Conservation (phyloP, 2,113 vertebrate species). For the Chionomys nivalis region DNA sequence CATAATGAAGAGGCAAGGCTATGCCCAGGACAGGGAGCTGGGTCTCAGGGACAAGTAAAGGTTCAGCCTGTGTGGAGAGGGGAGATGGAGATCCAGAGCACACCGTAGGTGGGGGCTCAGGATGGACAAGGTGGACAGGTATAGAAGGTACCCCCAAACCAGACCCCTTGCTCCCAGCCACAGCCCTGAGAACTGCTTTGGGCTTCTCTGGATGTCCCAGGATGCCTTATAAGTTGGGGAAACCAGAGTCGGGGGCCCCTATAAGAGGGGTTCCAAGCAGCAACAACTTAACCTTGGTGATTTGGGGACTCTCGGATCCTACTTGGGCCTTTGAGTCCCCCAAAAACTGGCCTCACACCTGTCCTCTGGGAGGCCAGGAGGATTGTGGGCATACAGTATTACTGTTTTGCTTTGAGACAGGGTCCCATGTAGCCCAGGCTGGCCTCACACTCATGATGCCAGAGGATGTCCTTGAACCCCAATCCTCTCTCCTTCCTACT, state of each 20-base stretch:
- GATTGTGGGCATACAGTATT: too few relatives aligned
- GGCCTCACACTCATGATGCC: neutral
- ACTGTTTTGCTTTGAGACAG: neutral
- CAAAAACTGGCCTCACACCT: neutral
- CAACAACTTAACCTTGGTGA: neutral
- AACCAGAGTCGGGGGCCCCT: neutral
- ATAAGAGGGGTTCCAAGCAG: accelerated
- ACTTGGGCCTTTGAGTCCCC: neutral
- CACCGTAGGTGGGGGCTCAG: neutral
- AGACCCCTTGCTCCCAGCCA: neutral
- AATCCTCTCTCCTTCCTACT: neutral
- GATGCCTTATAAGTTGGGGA: neutral
- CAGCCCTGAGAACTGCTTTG: constrained; percentile 5
- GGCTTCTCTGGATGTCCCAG: too few relatives aligned
- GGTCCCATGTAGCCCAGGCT: neutral
- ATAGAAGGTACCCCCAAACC: too few relatives aligned
- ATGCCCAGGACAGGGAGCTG: accelerated
- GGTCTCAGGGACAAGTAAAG: neutral
- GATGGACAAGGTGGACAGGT: too few relatives aligned
- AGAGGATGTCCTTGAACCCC: neutral
- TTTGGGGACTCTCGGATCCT: neutral
- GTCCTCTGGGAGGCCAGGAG: neutral
- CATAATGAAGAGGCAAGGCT: neutral
- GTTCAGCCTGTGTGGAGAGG: neutral
- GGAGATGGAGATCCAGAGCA: neutral